Evolutionary conservation across 2,113 vertebrate species (phyloP), one percentile per base, ranked within the genome.

Genomic region (Rhabdomys dilectus): DNA sequence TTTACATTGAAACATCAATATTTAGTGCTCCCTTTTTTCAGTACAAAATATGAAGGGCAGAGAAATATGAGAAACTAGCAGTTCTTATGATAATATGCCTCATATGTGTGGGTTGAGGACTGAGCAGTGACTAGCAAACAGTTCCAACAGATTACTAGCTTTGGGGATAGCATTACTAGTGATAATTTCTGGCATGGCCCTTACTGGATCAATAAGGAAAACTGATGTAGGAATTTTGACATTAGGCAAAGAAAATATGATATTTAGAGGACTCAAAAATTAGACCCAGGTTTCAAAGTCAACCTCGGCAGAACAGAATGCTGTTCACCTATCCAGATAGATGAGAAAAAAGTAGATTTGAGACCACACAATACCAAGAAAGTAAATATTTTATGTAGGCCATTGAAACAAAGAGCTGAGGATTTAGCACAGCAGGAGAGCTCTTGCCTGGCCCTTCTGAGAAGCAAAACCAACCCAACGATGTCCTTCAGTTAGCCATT

Each of bases 241-340:
- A 70, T 60, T 36, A 81, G 88, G n/a, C 45, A 89, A 85, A 73
- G 34, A 75, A 73, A 51, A 89, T 56, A 12, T 51, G 34, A 53
- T 73, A 89, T 87, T 48, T 85, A 12, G 8, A 81, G 88, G 11
- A 21, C 73, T 94, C 51, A 81, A 78, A 87, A 70, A 42, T 72
- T 76, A 64, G 68, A 88, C 87, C 92, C n/a, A 58, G n/a, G 31
- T 89, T 94, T 84, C 82, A 77, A 91, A 91, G 90, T 94, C 90
- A 94, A 36, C 58, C 81, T 90, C 5, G 24, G 34, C 24, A 60
- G 62, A 94, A 51, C 4, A 19, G 53, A 11, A 39, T 76, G 60
- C 9, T 17, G 77, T 85, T 92, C n/a, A 12, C 42, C 70, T 70
- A 2, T 85, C n/a, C 45, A 81, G 24, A 92, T 17, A 88, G 77